phyloP scores from a whole-genome alignment of 2,113 vertebrate species.

The Sclerurus mexicanus region DNA sequence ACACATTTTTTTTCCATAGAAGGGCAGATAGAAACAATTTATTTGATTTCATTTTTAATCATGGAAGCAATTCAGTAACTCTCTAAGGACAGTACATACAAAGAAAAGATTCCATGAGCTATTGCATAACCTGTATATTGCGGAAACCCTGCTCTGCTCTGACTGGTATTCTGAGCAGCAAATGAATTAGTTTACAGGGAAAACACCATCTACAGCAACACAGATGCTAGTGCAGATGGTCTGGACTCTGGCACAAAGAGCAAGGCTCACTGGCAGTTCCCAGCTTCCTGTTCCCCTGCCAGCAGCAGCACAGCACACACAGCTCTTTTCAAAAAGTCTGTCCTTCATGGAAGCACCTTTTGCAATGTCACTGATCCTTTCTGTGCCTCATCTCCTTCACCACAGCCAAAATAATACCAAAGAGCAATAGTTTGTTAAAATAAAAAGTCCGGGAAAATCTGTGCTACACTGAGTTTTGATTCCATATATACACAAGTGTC shows the following conservation, averaged over 20 bases:
- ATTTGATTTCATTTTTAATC: neutral
- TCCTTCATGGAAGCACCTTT: neutral
- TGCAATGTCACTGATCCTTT: neutral
- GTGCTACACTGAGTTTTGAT: neutral
- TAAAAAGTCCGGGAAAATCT: neutral
- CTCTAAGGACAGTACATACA: neutral
- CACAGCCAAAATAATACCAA: neutral
- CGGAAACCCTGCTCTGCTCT: neutral
- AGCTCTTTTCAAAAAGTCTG: neutral
- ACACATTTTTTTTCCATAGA: neutral
- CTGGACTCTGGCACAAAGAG: neutral
- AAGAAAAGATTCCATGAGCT: neutral
- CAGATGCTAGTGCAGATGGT: neutral
- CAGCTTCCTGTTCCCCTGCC: neutral
- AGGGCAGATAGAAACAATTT: neutral
- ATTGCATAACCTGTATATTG: neutral
- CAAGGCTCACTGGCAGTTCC: neutral
- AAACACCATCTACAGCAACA: neutral
- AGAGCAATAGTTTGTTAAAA: neutral
- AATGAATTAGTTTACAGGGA: neutral
- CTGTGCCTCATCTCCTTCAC: neutral
- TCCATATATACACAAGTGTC: neutral
- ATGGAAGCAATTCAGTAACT: neutral
- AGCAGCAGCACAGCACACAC: neutral
- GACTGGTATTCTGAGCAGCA: neutral